Conservation (phyloP, 2,888 invertebrate genomes). For the Diadromus collaris region DNA sequence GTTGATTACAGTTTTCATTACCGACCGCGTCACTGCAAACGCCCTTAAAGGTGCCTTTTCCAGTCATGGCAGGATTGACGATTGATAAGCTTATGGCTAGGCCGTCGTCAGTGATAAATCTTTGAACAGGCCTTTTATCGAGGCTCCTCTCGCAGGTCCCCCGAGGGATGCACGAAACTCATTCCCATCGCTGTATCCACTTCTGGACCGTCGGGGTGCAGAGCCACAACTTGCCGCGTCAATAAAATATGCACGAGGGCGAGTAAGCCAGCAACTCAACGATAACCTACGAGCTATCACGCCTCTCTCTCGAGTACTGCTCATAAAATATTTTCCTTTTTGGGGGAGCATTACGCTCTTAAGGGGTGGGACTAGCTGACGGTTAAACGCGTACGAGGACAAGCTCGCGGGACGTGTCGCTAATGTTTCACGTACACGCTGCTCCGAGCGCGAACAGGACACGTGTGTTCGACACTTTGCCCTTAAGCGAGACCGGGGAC, state of each 20-base stretch:
- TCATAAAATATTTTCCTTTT: slow-evolving; percentile 43
- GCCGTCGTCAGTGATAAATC: slow-evolving; percentile 28
- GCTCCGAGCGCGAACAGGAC: not conserved
- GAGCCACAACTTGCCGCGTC: not conserved
- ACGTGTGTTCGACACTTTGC: not conserved
- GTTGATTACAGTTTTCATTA: no score
- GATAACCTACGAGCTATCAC: not conserved
- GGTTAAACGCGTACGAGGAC: not conserved
- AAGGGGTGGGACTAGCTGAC: not conserved
- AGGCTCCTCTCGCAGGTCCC: slow-evolving; percentile 29
- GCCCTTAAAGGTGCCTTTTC: not conserved
- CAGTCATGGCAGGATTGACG: not conserved
- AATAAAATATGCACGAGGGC: slow-evolving; percentile 17
- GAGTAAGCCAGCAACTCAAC: not conserved
- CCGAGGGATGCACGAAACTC: slow-evolving; percentile 37
- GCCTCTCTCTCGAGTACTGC: not conserved
- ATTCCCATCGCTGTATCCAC: slow-evolving; percentile 24
- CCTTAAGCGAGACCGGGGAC: not conserved
- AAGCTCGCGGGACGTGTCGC: not conserved
- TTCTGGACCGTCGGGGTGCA: not conserved
- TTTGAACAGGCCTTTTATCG: slow-evolving; percentile 56
- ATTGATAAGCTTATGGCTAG: not conserved
- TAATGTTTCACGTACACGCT: not conserved
- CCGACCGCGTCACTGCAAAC: no score
- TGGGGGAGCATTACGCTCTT: not conserved